Percentiles rank a stretch among this genome's conserved stretches.
These are phyloP conservation scores for Hippopotamyrus pictus DNA, from an alignment of 2,797 vertebrate species.

Conservation along the genomic window DNA sequence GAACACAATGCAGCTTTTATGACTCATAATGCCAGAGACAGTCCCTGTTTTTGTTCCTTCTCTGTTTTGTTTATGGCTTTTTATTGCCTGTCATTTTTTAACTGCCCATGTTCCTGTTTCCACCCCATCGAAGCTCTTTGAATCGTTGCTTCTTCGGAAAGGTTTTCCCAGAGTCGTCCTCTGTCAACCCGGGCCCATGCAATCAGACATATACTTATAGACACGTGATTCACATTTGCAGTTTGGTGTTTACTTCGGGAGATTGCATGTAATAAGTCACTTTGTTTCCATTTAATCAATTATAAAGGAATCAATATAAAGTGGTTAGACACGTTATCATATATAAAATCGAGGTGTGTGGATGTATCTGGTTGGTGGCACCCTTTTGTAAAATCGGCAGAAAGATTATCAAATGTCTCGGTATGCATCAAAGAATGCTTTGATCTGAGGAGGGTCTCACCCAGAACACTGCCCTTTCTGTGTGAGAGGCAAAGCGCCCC, in stretches of 20 bases:
- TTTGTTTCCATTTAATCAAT: background rate
- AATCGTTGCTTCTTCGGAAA: background rate
- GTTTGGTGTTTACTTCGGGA: background rate
- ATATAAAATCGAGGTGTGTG: slow-evolving; percentile 21
- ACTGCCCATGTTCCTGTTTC: background rate
- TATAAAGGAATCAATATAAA: background rate
- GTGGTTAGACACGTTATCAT: background rate
- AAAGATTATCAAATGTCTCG: slow-evolving; percentile 52
- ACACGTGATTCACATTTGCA: background rate
- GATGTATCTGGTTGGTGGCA: slow-evolving; percentile 39
- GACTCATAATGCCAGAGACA: background rate
- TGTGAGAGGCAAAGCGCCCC: slow-evolving; percentile 34
- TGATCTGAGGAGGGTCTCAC: slow-evolving; percentile 56
- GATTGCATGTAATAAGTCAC: background rate
- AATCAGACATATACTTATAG: background rate
- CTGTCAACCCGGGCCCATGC: background rate
- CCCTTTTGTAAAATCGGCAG: slow-evolving; percentile 33
- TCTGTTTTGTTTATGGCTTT: background rate
- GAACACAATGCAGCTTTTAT: background rate
- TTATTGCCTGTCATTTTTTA: background rate
- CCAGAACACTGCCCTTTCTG: slow-evolving; percentile 49
- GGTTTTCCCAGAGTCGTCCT: background rate
- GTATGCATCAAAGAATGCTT: slow-evolving; percentile 55
- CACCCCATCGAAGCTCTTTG: background rate
- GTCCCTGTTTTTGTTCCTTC: background rate